phyloP scores from a whole-genome alignment of 2,888 invertebrate species.

The Lepidochrysops patricia region DNA sequence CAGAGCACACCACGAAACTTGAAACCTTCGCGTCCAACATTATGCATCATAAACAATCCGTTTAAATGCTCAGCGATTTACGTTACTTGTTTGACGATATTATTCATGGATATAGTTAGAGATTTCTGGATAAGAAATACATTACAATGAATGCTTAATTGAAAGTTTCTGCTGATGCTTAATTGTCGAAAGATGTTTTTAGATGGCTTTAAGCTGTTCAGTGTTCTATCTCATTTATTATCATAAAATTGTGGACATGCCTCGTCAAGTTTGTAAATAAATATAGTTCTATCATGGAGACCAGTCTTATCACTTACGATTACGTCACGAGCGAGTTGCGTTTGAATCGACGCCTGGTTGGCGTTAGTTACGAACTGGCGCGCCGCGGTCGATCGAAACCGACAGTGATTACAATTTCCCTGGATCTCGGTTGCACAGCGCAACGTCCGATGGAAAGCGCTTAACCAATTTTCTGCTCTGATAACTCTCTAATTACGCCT shows the following conservation, averaged over 20 bases:
- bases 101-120: not conserved
- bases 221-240: not conserved
- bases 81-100: constrained; percentile 14
- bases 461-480: constrained; percentile 73
- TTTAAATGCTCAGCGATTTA: constrained; percentile 33
- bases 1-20: constrained; percentile 38
- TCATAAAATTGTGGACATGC: not conserved
- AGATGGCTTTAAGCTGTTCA: no score
- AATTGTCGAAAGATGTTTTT: no score
- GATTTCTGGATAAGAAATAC: not conserved
- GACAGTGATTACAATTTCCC: constrained; percentile 74
- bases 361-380: constrained; percentile 43
- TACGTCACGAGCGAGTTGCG: not conserved
- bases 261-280: not conserved
- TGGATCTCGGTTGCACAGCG: constrained; percentile 63
- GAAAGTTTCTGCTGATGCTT: no score
- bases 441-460: constrained; percentile 73
- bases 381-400: constrained; percentile 65
- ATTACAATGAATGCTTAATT: no score
- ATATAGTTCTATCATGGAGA: not conserved
- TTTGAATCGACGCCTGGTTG: constrained; percentile 36
- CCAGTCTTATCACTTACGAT: not conserved
- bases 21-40: not conserved
- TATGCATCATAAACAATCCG: not conserved
- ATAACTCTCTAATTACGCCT: constrained; percentile 70